Conservation (phyloP, 2,888 invertebrate genomes). For the Schizotus pectinicornis region DNA sequence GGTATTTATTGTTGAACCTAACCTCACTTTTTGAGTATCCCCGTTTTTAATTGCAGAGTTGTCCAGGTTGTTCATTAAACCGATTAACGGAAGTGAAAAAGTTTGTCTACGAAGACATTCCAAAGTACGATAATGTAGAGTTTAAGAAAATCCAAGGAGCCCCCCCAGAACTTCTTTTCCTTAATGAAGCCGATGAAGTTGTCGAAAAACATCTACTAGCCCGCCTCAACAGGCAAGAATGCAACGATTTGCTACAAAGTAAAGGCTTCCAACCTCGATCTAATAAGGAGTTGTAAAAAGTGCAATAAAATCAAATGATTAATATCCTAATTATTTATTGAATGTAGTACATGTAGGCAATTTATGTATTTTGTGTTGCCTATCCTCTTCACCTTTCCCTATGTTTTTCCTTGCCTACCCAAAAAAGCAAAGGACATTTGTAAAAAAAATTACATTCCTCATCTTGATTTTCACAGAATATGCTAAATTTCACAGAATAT, state of each 20-base stretch:
- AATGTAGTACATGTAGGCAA: too few relatives aligned
- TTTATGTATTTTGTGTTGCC: too few relatives aligned
- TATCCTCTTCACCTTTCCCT: too few relatives aligned
- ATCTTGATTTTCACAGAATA: too few relatives aligned
- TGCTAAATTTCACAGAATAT: too few relatives aligned
- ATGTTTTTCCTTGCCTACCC: too few relatives aligned
- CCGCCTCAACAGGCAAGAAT: constrained; percentile 66
- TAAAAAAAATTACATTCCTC: too few relatives aligned
- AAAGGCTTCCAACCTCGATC: constrained; percentile 65
- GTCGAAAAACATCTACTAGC: constrained; percentile 68
- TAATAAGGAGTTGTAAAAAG: constrained; percentile 16
- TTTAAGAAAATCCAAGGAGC: constrained; percentile 73
- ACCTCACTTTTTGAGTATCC: constrained; percentile 5
- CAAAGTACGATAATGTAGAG: constrained; percentile 65
- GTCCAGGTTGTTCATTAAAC: constrained; percentile 72
- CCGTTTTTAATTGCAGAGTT: constrained; percentile 64
- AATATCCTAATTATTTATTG: constrained; percentile 3
- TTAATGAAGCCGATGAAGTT: constrained; percentile 64
- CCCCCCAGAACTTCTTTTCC: constrained; percentile 67
- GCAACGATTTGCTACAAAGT: constrained; percentile 68
- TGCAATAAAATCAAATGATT: constrained; percentile 4
- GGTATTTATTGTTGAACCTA: constrained; percentile 31
- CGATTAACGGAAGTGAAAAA: constrained; percentile 69
- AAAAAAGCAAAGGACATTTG: too few relatives aligned
- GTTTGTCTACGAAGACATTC: constrained; percentile 73